These are phyloP conservation scores for Fragariocoptes setiger DNA, from an alignment of 1,140 invertebrate species.

Conservation along the genomic window DNA sequence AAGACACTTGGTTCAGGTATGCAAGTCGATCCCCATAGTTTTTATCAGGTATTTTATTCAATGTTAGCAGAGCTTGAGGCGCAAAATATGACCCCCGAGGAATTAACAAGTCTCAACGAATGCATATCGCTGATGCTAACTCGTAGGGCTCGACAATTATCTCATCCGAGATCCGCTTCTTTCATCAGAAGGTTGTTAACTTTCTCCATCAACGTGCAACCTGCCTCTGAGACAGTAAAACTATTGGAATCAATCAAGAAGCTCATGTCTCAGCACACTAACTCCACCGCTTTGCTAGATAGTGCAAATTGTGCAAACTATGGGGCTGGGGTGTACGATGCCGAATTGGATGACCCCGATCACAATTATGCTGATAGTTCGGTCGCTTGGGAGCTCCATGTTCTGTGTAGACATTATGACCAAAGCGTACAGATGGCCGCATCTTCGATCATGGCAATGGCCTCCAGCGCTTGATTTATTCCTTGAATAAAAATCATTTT, in stretches of 20 bases:
- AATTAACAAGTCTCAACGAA: background rate
- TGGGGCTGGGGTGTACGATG: background rate
- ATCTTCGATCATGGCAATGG: too few species aligned
- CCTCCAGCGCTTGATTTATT: too few species aligned
- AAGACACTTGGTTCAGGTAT: background rate
- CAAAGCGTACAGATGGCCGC: too few species aligned
- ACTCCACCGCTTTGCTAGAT: background rate
- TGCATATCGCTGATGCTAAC: background rate
- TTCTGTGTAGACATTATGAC: conserved; percentile 1
- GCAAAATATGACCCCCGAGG: background rate
- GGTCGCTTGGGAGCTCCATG: background rate
- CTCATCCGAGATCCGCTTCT: background rate
- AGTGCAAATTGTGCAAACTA: conserved; percentile 2
- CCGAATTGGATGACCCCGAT: background rate
- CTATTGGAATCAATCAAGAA: background rate
- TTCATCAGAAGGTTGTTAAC: background rate
- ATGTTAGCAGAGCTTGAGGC: background rate
- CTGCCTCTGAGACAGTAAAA: background rate
- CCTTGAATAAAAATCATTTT: too few species aligned
- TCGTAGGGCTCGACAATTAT: background rate
- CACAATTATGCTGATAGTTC: background rate
- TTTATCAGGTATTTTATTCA: background rate
- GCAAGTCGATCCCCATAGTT: background rate
- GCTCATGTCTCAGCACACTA: background rate
- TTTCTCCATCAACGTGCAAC: background rate